phyloP scores from a whole-genome alignment of 1,140 invertebrate species.

The Dendrolimus kikuchii region DNA sequence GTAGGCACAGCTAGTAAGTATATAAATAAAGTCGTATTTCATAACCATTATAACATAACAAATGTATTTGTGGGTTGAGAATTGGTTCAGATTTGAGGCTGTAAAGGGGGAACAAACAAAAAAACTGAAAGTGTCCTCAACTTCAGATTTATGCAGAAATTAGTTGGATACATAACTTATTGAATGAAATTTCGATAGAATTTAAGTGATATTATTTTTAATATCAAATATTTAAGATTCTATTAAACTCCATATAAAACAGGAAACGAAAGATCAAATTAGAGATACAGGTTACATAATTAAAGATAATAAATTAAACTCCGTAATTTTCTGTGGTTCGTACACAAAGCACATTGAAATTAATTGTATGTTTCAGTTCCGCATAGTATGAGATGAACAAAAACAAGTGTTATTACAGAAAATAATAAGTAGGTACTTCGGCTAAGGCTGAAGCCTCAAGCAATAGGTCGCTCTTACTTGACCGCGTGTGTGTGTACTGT shows the following conservation, averaged over 20 bases:
- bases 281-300: constrained; percentile 13
- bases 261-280: constrained; percentile 10
- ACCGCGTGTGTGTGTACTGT: no score
- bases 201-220: no score
- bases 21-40: no score
- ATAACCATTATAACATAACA: no score
- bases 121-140: no score
- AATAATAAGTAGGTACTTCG: constrained; percentile 11
- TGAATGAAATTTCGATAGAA: no score
- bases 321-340: constrained; percentile 20
- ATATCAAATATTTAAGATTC: neutral
- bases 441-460: constrained; percentile 10
- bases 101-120: no score
- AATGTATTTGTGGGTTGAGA: no score
- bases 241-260: neutral
- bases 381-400: constrained; percentile 8
- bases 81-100: no score
- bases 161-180: no score
- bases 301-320: constrained; percentile 15
- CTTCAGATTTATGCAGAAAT: no score
- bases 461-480: constrained; percentile 3
- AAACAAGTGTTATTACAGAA: constrained; percentile 17
- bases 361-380: constrained; percentile 19
- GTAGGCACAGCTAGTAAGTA: no score
- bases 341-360: constrained; percentile 18